A percentile compares a stretch with the other conserved stretches of the same genome.
phyloP scores from a whole-genome alignment of 2,888 invertebrate species.

The Nymphalis urticae region DNA sequence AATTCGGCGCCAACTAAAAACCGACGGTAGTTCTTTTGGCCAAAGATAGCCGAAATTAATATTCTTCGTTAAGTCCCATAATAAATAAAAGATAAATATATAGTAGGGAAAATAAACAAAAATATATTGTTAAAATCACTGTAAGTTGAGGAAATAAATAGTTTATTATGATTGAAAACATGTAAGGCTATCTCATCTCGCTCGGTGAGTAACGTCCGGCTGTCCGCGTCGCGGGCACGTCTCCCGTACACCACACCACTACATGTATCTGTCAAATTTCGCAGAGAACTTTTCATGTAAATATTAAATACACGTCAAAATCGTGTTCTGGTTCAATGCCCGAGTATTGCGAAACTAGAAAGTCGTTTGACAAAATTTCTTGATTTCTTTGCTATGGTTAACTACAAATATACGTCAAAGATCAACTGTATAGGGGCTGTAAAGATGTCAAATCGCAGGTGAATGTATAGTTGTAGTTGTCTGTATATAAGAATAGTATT shows the following conservation, averaged over 20 bases:
- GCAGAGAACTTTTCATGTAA: conserved; percentile 18
- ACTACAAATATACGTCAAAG: neutral
- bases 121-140: neutral
- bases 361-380: conserved; percentile 18
- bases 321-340: conserved; percentile 4
- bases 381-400: conserved; percentile 7
- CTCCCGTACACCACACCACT: neutral
- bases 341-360: conserved; percentile 16
- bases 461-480: no score
- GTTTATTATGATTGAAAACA: conserved; percentile 26
- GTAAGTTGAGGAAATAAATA: conserved; percentile 19
- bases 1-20: no score
- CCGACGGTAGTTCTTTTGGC: no score
- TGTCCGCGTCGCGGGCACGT: neutral
- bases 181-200: conserved; percentile 24
- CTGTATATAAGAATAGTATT: no score
- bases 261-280: neutral
- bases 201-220: conserved; percentile 26
- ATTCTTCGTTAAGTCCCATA: neutral
- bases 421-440: no score
- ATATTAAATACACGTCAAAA: conserved; percentile 9
- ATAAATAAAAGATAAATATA: neutral
- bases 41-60: no score
- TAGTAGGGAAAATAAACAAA: neutral
- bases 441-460: no score